Evolutionary conservation across 2,888 invertebrate species (phyloP), one percentile per base, ranked within the genome.

Genomic region (Drosophila kuntzei): DNA sequence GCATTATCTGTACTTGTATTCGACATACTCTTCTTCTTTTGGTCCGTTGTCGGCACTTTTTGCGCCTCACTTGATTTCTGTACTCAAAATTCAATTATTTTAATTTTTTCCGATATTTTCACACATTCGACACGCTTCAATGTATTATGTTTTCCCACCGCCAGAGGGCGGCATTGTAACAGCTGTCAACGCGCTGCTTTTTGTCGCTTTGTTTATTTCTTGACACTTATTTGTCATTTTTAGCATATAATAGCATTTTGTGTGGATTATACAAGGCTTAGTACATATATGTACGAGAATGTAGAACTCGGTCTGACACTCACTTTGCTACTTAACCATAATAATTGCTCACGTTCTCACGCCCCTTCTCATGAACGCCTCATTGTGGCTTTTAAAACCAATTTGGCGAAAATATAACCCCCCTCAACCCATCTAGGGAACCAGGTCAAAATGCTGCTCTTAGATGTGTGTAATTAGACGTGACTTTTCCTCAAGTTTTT

Each of bases 381-480:
- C 60, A 67, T 70, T 83, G 87, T 82, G 83, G 87, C 87, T 85
- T 84, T 84, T 87, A 87, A 84, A 84, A 84, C 83, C 83, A 84
- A 84, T 84, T 84, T 84, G 65, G 73, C 67, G 34, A 57, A 76
- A 82, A 76, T 61, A 81, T 69, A 75, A 9, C 32, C 14, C 34
- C 12, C 37, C 49, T 59, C n/a, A 12, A 2, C 20, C 43, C 59
- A 27, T 34, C 44, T 50, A 44, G 65, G 64, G 75, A 85, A 85
- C 80, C 83, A 87, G 83, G 83, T 84, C 83, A 84, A 84, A 83
- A 84, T 50, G 73, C 76, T 76, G 72, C 83, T 79, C 68, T 69
- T 66, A 84, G 77, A 85, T 87, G 87, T 85, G 83, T 83, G 86
- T 86, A 84, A 84, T 84, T 84, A 84, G 88, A 84, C 88, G 88